Conservation (phyloP, 1,140 invertebrate genomes). For the Drosophila paulistorum region DNA sequence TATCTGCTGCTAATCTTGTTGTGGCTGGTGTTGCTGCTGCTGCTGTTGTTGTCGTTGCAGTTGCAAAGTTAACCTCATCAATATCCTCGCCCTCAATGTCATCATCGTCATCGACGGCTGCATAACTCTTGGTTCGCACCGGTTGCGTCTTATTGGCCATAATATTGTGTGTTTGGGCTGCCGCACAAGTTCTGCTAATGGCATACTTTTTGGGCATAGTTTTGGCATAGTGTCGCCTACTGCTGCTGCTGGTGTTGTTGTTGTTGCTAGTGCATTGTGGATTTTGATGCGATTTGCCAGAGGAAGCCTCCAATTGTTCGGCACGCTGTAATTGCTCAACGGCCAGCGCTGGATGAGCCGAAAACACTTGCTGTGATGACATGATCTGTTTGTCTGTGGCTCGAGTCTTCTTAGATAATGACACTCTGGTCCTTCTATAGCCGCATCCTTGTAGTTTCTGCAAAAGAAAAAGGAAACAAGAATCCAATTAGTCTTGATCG, state of each 20-base stretch:
- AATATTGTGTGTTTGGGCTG: slow-evolving; percentile 21
- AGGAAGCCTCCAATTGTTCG: slow-evolving; percentile 44
- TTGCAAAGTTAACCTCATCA: slow-evolving; percentile 69
- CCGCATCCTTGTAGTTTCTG: slow-evolving; percentile 56
- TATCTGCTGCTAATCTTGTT: slow-evolving; percentile 32
- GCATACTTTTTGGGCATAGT: slow-evolving; percentile 70
- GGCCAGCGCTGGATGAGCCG: slow-evolving; percentile 79
- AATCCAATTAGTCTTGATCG: slow-evolving; percentile 66
- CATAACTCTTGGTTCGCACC: slow-evolving; percentile 61
- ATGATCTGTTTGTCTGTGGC: slow-evolving; percentile 25
- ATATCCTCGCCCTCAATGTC: slow-evolving; percentile 72
- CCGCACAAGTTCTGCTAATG: slow-evolving; percentile 60
- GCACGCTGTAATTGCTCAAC: slow-evolving; percentile 73
- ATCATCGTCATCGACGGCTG: slow-evolving; percentile 71
- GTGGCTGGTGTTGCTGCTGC: slow-evolving; percentile 33
- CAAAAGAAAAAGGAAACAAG: slow-evolving; percentile 29
- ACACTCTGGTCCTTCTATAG: slow-evolving; percentile 6
- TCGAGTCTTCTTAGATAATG: slow-evolving; percentile 4
- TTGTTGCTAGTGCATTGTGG: slow-evolving; percentile 32
- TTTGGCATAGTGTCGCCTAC: slow-evolving; percentile 59
- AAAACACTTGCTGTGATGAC: slow-evolving; percentile 75
- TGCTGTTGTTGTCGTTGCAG: neutral
- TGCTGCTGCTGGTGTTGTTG: slow-evolving; percentile 27
- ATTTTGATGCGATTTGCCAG: slow-evolving; percentile 29
- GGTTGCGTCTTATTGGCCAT: slow-evolving; percentile 53